Base-by-base conservation (phyloP, 1,140 invertebrate genomes). In the Helicoverpa armigera region DNA sequence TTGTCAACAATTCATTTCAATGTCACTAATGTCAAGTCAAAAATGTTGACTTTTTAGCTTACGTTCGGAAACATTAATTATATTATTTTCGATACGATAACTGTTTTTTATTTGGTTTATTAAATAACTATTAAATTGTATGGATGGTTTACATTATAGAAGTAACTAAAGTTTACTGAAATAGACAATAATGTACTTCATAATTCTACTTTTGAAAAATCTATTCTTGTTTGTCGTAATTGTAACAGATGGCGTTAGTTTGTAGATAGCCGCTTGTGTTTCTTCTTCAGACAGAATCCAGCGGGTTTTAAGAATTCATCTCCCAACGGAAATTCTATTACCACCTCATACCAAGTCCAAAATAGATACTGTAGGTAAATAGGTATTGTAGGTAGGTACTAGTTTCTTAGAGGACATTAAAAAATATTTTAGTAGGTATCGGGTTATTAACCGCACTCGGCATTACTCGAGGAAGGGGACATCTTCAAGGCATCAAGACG, bases 221-320 rank as follows among this genome's bases (percentile, higher is more conserved):
- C n/a, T 60, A 10, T 23, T 29, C 23, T 60, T 3, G 58, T 60
- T 29, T 31, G 11, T 12, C 2, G 29, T 29, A 23, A 29, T 16
- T 60, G 3, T 9, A 29, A 29, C n/a, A 60, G 58, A 60, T 60
- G 58, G 58, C 58, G 58, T 60, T 60, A 60, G 58, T 16, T 11
- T 60, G 13, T 1, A 29, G 18, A 60, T 29, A 29, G 10, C 35
- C 3, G 5, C 18, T 10, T 60, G 58, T 29, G 11, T 60, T 60
- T 60, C 2, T 29, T 29, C 10, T 13, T 18, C 10, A 58, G 16
- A 29, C 23, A 29, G 18, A 13, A 60, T 9, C 51, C 4, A 13
- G 54, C 54, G n/a, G 54, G 14, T 56, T 56, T 56, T 16, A 18
- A 18, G 4, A 56, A 56, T 16, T 18, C 16, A 18, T 7, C 16